These are phyloP conservation scores for Fregetta grallaria DNA, from an alignment of 2,113 vertebrate genomes.

Conservation along the genomic window DNA sequence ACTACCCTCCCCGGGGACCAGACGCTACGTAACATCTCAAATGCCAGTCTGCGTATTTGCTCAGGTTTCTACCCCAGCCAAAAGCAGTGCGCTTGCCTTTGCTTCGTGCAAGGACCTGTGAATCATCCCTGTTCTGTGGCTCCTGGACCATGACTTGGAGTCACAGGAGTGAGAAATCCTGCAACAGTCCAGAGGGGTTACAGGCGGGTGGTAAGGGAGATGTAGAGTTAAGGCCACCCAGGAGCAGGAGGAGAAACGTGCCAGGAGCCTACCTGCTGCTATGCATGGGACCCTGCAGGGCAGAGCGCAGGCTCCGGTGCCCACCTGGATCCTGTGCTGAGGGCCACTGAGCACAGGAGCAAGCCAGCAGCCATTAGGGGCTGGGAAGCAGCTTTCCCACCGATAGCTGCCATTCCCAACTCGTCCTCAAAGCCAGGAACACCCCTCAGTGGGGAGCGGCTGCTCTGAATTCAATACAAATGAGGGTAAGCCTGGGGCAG, in stretches of 20 bases:
- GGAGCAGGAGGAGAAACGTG: neutral
- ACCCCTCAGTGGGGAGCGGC: neutral
- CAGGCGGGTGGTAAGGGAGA: no score
- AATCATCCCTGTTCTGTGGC: no score
- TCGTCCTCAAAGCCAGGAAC: fast-evolving
- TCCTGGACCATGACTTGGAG: neutral
- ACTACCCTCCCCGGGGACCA: neutral
- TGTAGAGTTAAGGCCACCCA: no score
- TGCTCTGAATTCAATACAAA: neutral
- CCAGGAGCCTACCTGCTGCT: neutral
- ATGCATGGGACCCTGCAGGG: fast-evolving
- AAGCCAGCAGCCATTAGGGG: fast-evolving
- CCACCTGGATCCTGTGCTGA: fast-evolving
- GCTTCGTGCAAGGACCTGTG: fast-evolving
- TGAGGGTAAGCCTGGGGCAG: neutral
- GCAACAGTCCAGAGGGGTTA: fast-evolving
- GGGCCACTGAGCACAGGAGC: neutral
- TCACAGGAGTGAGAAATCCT: neutral
- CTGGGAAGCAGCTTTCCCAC: neutral
- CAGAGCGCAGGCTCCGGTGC: fast-evolving
- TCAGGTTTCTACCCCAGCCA: neutral
- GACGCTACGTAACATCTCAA: neutral
- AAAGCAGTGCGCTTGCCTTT: neutral
- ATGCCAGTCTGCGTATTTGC: neutral
- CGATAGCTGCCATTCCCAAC: fast-evolving